phyloP scores from a whole-genome alignment of 1,140 invertebrate genomes.

The Lepidurus couesii region DNA sequence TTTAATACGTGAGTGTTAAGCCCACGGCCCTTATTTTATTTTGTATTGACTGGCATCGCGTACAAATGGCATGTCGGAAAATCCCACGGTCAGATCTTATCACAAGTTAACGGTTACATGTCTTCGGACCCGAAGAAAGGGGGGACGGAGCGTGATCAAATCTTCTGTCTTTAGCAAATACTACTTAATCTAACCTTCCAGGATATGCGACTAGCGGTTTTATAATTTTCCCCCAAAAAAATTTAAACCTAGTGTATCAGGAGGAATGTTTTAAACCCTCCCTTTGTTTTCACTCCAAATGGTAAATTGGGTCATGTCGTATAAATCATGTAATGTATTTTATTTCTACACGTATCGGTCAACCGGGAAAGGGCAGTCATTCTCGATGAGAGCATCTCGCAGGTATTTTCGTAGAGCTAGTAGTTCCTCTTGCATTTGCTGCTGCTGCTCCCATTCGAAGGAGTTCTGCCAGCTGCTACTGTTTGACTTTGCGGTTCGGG shows the following conservation, averaged over 20 bases:
- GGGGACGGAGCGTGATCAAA: slow-evolving; percentile 8
- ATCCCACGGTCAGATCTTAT: slow-evolving; percentile 15
- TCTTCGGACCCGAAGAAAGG: slow-evolving; percentile 12
- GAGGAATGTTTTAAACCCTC: neutral
- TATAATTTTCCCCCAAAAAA: neutral
- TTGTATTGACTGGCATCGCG: slow-evolving; percentile 4
- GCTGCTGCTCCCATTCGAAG: neutral
- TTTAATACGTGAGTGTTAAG: neutral
- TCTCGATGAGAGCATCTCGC: slow-evolving; percentile 6
- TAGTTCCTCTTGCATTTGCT: neutral
- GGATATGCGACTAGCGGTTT: slow-evolving; percentile 14
- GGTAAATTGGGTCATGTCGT: neutral
- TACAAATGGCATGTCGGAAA: slow-evolving; percentile 19
- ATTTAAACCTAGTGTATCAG: neutral
- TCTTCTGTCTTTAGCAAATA: neutral
- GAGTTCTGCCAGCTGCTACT: neutral
- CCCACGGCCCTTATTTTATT: neutral
- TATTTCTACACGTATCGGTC: slow-evolving; percentile 4
- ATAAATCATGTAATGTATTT: neutral
- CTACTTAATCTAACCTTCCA: neutral
- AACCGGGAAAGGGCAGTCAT: slow-evolving; percentile 1
- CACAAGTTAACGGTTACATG: slow-evolving; percentile 8
- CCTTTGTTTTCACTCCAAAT: neutral
- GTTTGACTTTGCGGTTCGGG: neutral
- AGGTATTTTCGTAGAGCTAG: slow-evolving; percentile 12